These are phyloP conservation scores for Phoenoteleia sp. DNA, from an alignment of 2,888 invertebrate genomes.

Conservation along the genomic window DNA sequence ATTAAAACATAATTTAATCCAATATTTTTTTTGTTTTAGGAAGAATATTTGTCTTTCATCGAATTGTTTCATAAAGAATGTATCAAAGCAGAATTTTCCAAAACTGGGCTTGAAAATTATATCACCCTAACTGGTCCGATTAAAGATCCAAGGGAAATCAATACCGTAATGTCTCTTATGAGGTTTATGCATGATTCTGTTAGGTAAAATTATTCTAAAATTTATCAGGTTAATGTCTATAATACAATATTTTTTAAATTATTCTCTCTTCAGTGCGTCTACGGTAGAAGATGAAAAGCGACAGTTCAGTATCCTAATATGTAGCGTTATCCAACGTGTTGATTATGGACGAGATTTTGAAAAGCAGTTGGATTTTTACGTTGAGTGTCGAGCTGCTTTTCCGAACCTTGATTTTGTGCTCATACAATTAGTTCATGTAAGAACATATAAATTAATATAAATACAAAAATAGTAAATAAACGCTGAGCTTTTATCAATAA, in stretches of 20 bases:
- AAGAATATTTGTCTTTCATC: too few species aligned
- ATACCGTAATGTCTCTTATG: conserved; percentile 95
- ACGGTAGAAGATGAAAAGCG: conserved; percentile 97
- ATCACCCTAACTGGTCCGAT: conserved; percentile 87
- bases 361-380: conserved; percentile 97
- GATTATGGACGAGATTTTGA: conserved; percentile 96
- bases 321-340: conserved; percentile 93
- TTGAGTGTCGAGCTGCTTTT: conserved; percentile 96
- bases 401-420: conserved; percentile 96
- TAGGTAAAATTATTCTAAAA: conserved; percentile 88
- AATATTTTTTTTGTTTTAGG: too few species aligned
- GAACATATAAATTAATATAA: too few species aligned
- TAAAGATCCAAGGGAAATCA: conserved; percentile 95
- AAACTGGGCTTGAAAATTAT: conserved; percentile 91
- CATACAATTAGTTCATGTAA: conserved; percentile 94
- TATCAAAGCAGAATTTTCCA: conserved; percentile 94
- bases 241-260: too few species aligned
- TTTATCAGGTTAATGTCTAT: too few species aligned
- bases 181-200: conserved; percentile 97
- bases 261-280: conserved; percentile 91
- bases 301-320: conserved; percentile 94
- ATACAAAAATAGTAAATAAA: too few species aligned
- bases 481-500: too few species aligned
- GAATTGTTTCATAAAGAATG: conserved; percentile 96
- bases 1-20: too few species aligned